phyloP scores from a whole-genome alignment of 2,888 invertebrate species.

The Pediacus dermestoides region DNA sequence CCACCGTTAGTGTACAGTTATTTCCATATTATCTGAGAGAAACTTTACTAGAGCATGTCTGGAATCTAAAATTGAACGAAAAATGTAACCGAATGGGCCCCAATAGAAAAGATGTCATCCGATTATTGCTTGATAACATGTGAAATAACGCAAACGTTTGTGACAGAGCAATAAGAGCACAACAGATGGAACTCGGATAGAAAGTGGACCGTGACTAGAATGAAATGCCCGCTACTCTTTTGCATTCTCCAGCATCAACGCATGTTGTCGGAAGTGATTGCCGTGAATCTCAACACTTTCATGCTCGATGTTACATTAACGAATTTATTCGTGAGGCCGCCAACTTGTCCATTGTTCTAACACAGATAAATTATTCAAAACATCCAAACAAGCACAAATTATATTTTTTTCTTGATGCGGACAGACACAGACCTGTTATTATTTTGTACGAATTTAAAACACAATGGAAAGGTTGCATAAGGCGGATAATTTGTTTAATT shows the following conservation, averaged over 20 bases:
- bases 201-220: conserved; percentile 34
- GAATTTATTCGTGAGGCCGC: no score
- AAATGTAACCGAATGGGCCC: conserved; percentile 5
- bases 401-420: no score
- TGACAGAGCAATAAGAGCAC: conserved; percentile 31
- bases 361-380: no score
- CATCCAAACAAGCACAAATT: no score
- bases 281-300: conserved; percentile 11
- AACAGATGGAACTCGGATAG: conserved; percentile 31
- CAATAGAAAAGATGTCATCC: conserved; percentile 28
- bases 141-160: conserved; percentile 32
- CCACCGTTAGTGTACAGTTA: not conserved
- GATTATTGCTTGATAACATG: conserved; percentile 33
- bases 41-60: conserved; percentile 1
- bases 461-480: no score
- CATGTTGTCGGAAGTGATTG: conserved; percentile 25
- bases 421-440: no score
- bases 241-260: conserved; percentile 20
- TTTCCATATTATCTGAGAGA: conserved; percentile 4
- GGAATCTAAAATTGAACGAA: conserved; percentile 4
- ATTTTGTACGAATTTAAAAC: no score
- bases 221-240: conserved; percentile 11
- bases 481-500: no score
- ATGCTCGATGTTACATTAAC: not conserved
- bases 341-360: no score